Evolutionary conservation across 2,888 invertebrate species (phyloP), one percentile per base, ranked within the genome.

Genomic region (Drosophila vallismaia): DNA sequence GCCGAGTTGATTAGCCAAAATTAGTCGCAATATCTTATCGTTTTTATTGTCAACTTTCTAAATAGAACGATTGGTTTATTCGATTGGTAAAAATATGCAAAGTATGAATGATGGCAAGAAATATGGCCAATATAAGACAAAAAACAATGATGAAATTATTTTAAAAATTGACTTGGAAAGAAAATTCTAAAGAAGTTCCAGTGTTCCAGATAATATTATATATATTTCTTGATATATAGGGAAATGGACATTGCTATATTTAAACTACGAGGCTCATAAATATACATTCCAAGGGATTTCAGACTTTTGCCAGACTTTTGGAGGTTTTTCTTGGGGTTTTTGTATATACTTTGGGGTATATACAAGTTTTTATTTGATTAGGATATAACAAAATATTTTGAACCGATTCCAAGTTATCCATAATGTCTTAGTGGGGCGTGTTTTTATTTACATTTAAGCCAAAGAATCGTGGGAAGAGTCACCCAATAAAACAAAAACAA

Each of bases 391-490:
- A 26, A 26, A 38, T 7, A 38, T 31, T 51, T 64, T 40, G 45
- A 51, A 62, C 52, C 38, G 58, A 19, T 19, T 19, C 19, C 38
- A 52, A 62, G 52, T 31, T 62, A 62, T 38, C 14, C 29, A 33
- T 28, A 26, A 64, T 46, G 40, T 33, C 26, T 26, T 31, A 60
- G 63, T 58, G 66, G 71, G 85, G 79, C 42, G 71, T 85, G 71
- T 64, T 69, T 71, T 79, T 72, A 75, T 77, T 85, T 81, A 77
- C 82, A 79, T 70, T 68, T 46, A 52, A 59, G 68, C 46, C 42
- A 68, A 68, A 67, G 58, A 67, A 28, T 48, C 51, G 68, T 68
- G 68, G 68, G 58, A 24, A 57, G 58, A 68, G 48, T 49, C 44
- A 49, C 8, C 48, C 50, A 59, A 50, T 29, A 50, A 53, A 12